Percentiles rank a stretch among this genome's conserved stretches.
These are phyloP conservation scores for Pedetes capensis DNA, from an alignment of 2,113 vertebrate species.

Conservation along the genomic window DNA sequence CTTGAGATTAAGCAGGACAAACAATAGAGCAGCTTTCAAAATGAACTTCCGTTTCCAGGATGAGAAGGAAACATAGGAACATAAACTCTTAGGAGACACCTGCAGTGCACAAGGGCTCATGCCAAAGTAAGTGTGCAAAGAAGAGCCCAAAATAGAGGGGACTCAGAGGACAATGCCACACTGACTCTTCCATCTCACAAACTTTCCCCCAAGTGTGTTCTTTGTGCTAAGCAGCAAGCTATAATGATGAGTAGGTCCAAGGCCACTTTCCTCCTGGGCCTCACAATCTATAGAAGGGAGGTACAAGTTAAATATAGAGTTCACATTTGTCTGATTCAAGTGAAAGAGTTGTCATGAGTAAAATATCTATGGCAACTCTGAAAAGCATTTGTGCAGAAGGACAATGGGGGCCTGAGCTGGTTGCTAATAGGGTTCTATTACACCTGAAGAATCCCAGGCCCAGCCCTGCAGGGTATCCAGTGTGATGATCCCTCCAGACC, in stretches of 20 bases:
- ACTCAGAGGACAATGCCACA: not conserved
- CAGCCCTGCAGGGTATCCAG: not conserved
- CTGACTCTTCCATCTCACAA: not conserved
- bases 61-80: slow-evolving; percentile 70
- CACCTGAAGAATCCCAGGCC: not conserved
- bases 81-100: slow-evolving; percentile 73
- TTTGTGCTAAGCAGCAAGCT: not conserved
- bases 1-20: slow-evolving; percentile 47
- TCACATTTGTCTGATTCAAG: slow-evolving; percentile 23
- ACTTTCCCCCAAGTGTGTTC: not conserved
- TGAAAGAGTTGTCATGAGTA: slow-evolving; percentile 15
- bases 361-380: not conserved
- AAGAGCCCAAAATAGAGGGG: not conserved
- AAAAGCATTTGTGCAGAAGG: not conserved
- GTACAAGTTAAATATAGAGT: not conserved
- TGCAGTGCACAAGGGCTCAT: slow-evolving; percentile 48
- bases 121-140: slow-evolving; percentile 58
- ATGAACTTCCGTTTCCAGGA: slow-evolving; percentile 77
- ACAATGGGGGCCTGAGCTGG: not conserved
- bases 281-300: not conserved
- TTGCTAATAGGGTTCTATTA: not conserved
- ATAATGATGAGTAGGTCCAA: not conserved
- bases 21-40: slow-evolving; percentile 73
- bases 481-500: not conserved
- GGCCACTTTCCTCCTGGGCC: not conserved